phyloP scores from a whole-genome alignment of 2,888 invertebrate genomes.

The Labia minor region DNA sequence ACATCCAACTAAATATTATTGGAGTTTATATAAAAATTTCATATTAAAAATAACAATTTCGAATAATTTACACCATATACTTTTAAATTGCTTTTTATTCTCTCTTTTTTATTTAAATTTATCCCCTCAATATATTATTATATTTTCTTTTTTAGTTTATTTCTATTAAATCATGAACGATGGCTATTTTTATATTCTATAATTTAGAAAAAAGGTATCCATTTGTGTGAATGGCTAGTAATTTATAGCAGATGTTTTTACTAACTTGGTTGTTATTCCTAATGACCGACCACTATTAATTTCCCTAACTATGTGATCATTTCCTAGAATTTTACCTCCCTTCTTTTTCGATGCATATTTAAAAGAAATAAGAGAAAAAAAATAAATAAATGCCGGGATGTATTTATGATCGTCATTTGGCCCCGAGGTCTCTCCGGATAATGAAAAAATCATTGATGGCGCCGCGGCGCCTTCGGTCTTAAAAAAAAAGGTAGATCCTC shows the following conservation, averaged over 20 bases:
- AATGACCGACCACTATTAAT: neutral
- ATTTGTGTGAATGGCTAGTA: neutral
- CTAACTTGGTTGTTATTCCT: neutral
- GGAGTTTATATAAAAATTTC: too few relatives aligned
- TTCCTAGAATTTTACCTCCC: neutral
- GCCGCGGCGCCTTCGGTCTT: neutral
- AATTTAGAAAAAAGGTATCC: neutral
- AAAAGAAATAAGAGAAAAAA: neutral
- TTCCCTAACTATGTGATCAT: neutral
- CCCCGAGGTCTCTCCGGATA: neutral
- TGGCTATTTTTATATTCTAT: neutral
- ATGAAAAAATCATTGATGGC: neutral
- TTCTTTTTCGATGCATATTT: neutral
- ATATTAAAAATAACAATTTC: too few relatives aligned
- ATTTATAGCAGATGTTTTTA: conserved; percentile 7
- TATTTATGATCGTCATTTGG: neutral
- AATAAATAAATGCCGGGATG: conserved; percentile 8
- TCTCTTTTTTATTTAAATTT: too few relatives aligned
- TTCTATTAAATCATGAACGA: too few relatives aligned
- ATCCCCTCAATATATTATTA: too few relatives aligned
- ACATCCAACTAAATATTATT: too few relatives aligned
- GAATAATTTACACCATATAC: too few relatives aligned
- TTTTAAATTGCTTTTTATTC: too few relatives aligned
- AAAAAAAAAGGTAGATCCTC: neutral
- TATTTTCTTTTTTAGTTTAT: too few relatives aligned